Evolutionary conservation across 37 sponge, comb jelly and placozoan species (phyloP).

Genomic region (Aplysina aerophoba): DNA sequence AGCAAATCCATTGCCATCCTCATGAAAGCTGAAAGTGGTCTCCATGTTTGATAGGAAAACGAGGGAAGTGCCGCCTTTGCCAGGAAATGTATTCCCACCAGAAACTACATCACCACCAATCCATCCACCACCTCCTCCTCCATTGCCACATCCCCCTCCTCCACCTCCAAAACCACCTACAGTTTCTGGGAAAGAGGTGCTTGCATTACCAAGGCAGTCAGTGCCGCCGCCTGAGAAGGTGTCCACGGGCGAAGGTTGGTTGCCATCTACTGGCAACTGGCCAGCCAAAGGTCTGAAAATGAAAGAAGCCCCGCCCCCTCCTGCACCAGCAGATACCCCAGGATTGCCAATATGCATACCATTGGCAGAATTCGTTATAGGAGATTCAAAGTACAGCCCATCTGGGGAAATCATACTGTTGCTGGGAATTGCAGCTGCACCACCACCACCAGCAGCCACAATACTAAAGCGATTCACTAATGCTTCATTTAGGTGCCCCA

Average conservation of each 20-base stretch:
- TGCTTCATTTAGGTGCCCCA: neutral
- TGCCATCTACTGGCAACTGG: neutral
- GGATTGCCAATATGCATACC: neutral
- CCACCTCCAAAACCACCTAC: constrained; percentile 16
- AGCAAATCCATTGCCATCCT: neutral
- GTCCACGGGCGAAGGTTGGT: neutral
- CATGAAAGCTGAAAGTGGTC: neutral
- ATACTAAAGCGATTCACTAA: constrained; percentile 5
- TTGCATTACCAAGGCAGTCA: neutral
- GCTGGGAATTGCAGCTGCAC: constrained; percentile 2
- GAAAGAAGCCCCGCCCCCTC: neutral
- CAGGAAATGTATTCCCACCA: neutral
- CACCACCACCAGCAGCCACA: constrained; percentile 60
- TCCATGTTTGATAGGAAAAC: too few species aligned
- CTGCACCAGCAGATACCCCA: neutral
- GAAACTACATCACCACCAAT: neutral
- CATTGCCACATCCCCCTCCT: constrained; percentile 22
- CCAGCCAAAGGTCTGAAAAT: neutral
- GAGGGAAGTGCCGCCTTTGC: neutral
- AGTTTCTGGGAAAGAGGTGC: neutral
- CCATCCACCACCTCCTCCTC: constrained; percentile 17
- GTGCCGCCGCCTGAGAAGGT: neutral
- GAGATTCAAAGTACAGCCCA: too few species aligned
- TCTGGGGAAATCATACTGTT: neutral
- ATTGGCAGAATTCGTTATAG: neutral